Base-by-base conservation (phyloP, 2,888 invertebrate genomes). In the Nomada ferruginata region DNA sequence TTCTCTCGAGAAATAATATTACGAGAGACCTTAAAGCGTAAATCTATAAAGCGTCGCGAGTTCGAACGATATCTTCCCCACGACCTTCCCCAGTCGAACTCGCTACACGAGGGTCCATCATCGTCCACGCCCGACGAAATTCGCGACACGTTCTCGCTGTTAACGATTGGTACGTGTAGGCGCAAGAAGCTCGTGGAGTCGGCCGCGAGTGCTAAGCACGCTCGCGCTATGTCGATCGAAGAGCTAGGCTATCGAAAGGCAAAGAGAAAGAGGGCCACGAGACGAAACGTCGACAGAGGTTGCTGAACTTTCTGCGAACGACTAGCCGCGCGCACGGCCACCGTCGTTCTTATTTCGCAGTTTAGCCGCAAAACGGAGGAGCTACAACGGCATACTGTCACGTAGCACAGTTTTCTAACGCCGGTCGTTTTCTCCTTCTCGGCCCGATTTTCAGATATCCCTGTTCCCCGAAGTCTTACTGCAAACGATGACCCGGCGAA, bases 251-350 rank as follows among this genome's bases (percentile, higher is more conserved):
- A 68, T 61, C 50, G 77, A 74, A 59, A 59, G 61, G 61, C 65
- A 44, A 65, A 65, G 64, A 69, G 57, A 65, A 76, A 47, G 65
- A 72, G 73, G 70, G 65, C 59, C 72, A 71, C 76, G 72, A 77
- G 64, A 80, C 71, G 72, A 50, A 57, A 64, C 69, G 63, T 74
- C 63, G 80, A 42, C 73, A 80, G 84, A 89, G 90, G 90, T 89
- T 87, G 85, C 72, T 88, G 90, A 90, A 89, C 90, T 85, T 85
- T 80, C 80, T 79, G 81, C 83, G 76, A 76, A 73, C 68, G 77
- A 75, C 77, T 61, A 79, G 83, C 20, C 42, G 47, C 44, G 59
- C 26, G 57, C 20, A 26, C 47, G 44, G 44, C 7, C n/a, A 26
- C 18, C 76, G 63, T 84, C 74, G 81, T 83, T 84, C 76, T 74